phyloP scores from a whole-genome alignment of 2,797 vertebrate species.

The Pseudocheirus occidentalis region DNA sequence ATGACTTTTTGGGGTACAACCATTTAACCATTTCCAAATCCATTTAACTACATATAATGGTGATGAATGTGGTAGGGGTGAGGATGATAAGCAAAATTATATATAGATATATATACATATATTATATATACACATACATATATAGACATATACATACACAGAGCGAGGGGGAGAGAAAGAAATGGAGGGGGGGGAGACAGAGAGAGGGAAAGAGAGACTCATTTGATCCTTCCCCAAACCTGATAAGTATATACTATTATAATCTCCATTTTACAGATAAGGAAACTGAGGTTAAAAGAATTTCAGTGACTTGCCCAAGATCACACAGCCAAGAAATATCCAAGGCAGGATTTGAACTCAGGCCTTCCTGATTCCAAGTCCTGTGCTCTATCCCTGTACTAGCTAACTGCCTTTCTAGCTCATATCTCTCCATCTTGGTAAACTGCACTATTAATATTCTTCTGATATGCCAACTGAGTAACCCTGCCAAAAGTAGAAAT shows the following conservation, averaged over 20 bases:
- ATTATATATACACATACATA: too few relatives aligned
- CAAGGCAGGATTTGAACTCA: neutral
- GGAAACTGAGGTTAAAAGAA: neutral
- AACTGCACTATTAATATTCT: neutral
- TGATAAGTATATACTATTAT: neutral
- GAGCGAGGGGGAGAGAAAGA: too few relatives aligned
- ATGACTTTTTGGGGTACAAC: too few relatives aligned
- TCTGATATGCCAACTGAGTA: neutral
- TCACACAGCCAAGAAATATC: neutral
- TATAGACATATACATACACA: too few relatives aligned
- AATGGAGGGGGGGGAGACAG: too few relatives aligned
- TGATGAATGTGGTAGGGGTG: neutral
- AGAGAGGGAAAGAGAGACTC: too few relatives aligned
- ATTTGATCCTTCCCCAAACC: neutral
- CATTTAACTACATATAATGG: neutral
- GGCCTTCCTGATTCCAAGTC: neutral
- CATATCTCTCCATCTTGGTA: neutral
- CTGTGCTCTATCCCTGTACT: neutral
- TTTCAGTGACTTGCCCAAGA: neutral
- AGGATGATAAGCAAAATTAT: neutral
- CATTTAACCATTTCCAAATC: neutral
- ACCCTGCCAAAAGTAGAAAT: neutral
- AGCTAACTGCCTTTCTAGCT: neutral
- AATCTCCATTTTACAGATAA: neutral
- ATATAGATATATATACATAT: too few relatives aligned